These are phyloP conservation scores for Coptodon bakossiorum DNA, from an alignment of 2,113 vertebrate genomes.

Conservation along the genomic window DNA sequence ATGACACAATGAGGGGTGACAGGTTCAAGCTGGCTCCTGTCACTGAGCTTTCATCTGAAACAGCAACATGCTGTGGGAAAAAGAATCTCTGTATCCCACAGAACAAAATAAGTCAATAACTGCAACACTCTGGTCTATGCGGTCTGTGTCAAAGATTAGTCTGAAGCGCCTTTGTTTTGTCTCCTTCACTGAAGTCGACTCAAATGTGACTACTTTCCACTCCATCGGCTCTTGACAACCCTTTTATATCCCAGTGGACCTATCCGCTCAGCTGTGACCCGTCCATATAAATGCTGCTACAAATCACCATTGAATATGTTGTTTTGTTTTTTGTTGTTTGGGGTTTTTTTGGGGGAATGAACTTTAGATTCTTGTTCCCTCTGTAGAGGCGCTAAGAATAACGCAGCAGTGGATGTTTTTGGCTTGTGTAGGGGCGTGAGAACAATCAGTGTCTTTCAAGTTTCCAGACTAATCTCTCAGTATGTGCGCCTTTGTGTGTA, in stretches of 20 bases:
- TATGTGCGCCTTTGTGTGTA: slow-evolving; percentile 52
- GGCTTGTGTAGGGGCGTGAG: slow-evolving; percentile 29
- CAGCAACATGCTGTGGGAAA: slow-evolving; percentile 74
- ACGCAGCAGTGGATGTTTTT: slow-evolving; percentile 21
- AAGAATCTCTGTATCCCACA: slow-evolving; percentile 65
- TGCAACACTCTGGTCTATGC: slow-evolving; percentile 65
- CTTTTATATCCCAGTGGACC: slow-evolving; percentile 38
- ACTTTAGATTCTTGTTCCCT: background rate
- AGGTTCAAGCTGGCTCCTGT: slow-evolving; percentile 68
- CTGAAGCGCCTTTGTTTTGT: slow-evolving; percentile 65
- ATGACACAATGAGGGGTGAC: slow-evolving; percentile 63
- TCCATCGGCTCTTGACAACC: slow-evolving; percentile 49
- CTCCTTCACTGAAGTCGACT: slow-evolving; percentile 49
- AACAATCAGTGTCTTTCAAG: slow-evolving; percentile 50
- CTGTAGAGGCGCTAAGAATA: background rate
- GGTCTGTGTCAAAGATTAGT: slow-evolving; percentile 64
- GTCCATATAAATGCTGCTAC: slow-evolving; percentile 23
- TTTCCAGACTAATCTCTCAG: slow-evolving; percentile 50
- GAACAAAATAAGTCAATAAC: slow-evolving; percentile 77
- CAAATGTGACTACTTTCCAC: slow-evolving; percentile 61
- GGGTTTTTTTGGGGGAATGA: background rate
- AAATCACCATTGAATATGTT: background rate
- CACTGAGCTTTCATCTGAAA: slow-evolving; percentile 56
- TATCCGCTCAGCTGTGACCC: slow-evolving; percentile 42
- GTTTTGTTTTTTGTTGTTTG: background rate